Base-by-base conservation (phyloP, 1,140 invertebrate genomes). In the Oncopodura yosiiana region DNA sequence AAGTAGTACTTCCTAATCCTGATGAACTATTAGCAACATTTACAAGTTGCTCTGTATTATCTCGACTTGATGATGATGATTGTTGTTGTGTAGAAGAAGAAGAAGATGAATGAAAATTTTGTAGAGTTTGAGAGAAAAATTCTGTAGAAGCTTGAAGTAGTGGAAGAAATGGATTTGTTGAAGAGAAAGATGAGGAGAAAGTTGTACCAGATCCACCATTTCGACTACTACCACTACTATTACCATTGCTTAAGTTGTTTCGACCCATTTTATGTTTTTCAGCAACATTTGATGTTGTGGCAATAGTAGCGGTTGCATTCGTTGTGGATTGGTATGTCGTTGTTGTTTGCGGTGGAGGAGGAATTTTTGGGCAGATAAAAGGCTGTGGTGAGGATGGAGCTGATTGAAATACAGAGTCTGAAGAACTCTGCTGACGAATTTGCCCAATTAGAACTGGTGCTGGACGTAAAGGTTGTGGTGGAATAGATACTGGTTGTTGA, bases 391-490 rank as follows among this genome's bases (percentile, higher is more conserved):
- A 58, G 58, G 67, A 32, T 61, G 68, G 23, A 53, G 53, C 55
- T 6, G 41, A 23, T 42, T 45, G 19, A 42, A 66, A 18, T 69
- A 71, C 37, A 67, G 68, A 19, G 69, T 68, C 19, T 65, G 69
- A 23, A 67, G 61, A 44, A 24, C 21, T 19, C 26, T 59, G 30
- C 58, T 53, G 16, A 53, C 61, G 32, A 11, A 61, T 48, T 61
- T 68, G 62, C 52, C 68, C 59, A 48, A 32, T 36, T 16, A 68
- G 69, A 54, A 69, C 68, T 0, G 75, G 75, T 3, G 75, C 75
- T 23, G 75, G 75, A 49, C 75, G 67, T 14, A 78, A 60, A 2
- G 76, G 77, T 59, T 78, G 77, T 1, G 77, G 75, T 14, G 75
- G 77, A 48, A 66, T 65, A 34, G 56, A 74, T 74, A n/a, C 65